Conservation (phyloP, 1,140 invertebrate genomes). For the Scaptomyza pallida region DNA sequence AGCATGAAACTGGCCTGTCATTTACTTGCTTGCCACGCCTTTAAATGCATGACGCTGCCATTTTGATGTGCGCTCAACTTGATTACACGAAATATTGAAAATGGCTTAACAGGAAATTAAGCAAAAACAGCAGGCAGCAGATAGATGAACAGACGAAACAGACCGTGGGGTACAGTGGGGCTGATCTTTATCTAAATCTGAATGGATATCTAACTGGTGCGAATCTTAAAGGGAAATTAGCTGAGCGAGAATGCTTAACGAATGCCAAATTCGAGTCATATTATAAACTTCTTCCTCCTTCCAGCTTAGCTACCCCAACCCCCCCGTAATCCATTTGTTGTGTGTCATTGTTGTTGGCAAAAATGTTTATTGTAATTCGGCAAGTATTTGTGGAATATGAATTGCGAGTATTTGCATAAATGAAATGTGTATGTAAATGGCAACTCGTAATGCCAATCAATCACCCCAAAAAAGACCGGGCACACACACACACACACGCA, state of each 20-base stretch:
- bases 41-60: constrained; percentile 64
- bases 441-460: constrained; percentile 79
- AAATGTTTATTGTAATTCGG: constrained; percentile 75
- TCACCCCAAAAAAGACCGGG: constrained; percentile 68
- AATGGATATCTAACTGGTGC: constrained; percentile 64
- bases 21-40: constrained; percentile 60
- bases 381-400: constrained; percentile 81
- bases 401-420: constrained; percentile 82
- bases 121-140: constrained; percentile 61
- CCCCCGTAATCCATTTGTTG: not conserved
- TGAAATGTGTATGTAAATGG: constrained; percentile 82
- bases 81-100: constrained; percentile 65
- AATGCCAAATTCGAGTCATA: constrained; percentile 51
- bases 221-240: constrained; percentile 80
- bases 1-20: constrained; percentile 34
- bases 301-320: not conserved
- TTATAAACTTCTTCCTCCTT: constrained; percentile 1
- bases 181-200: constrained; percentile 36
- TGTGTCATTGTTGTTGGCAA: constrained; percentile 43
- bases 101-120: constrained; percentile 81
- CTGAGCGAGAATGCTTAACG: constrained; percentile 73
- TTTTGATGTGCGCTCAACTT: constrained; percentile 53
- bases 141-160: not conserved
- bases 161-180: not conserved
- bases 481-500: constrained; percentile 37